Evolutionary conservation across 2,888 invertebrate genomes (phyloP).

Genomic region (Actias luna): DNA sequence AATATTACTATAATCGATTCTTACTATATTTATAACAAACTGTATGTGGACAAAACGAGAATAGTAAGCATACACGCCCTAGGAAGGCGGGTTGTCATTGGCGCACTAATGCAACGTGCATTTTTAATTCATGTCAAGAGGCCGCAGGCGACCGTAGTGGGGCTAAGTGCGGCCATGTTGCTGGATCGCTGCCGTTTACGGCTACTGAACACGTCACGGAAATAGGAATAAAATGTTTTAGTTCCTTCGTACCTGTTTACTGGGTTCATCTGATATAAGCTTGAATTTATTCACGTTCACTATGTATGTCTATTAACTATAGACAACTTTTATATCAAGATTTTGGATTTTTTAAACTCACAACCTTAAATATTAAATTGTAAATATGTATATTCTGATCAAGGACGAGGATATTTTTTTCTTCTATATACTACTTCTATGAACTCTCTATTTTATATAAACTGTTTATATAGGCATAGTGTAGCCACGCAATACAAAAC

Average conservation of each 20-base stretch:
- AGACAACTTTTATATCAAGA: not conserved
- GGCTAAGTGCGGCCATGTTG: slow-evolving; percentile 51
- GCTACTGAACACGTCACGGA: slow-evolving; percentile 39
- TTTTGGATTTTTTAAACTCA: no score
- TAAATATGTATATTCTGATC: no score
- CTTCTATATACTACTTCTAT: no score
- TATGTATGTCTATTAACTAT: not conserved
- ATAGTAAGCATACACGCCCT: slow-evolving; percentile 15
- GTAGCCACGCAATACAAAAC: no score
- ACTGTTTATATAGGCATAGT: no score
- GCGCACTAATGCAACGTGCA: slow-evolving; percentile 71
- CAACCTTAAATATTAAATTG: no score
- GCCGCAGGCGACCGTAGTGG: slow-evolving; percentile 49
- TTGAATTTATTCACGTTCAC: not conserved
- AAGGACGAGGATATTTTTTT: no score
- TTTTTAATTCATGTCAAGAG: slow-evolving; percentile 78
- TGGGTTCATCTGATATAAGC: no score
- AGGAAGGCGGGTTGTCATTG: slow-evolving; percentile 45
- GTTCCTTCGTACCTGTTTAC: slow-evolving; percentile 2
- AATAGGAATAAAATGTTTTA: slow-evolving; percentile 21
- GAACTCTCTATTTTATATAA: no score
- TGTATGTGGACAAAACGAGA: slow-evolving; percentile 12
- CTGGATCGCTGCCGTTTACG: slow-evolving; percentile 40
- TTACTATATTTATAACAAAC: not conserved
- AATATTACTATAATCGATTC: not conserved